phyloP scores from a whole-genome alignment of 2,113 vertebrate species.

The Grus americana region DNA sequence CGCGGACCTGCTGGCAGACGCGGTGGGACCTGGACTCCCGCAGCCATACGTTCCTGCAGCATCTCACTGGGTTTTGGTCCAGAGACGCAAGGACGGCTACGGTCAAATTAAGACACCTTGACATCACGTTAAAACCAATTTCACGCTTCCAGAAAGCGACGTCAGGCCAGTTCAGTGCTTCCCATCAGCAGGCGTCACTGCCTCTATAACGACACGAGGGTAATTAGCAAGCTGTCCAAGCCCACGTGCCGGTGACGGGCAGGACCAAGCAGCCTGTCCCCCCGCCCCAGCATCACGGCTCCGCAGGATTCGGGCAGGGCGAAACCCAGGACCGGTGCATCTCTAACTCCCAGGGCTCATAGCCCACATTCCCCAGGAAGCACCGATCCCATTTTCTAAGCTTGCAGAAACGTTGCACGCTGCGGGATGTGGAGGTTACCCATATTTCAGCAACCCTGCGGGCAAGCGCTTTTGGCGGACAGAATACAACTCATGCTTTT shows the following conservation, averaged over 20 bases:
- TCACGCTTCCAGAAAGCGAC: neutral
- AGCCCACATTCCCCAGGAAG: too few relatives aligned
- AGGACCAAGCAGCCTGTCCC: neutral
- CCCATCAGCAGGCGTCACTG: neutral
- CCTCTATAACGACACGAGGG: accelerated
- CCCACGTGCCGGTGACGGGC: accelerated
- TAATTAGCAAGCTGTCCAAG: neutral
- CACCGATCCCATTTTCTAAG: too few relatives aligned
- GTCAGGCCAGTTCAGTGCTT: neutral
- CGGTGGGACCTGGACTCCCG: accelerated
- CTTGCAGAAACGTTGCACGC: neutral
- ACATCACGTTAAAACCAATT: neutral
- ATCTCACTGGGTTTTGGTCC: accelerated
- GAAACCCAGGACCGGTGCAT: accelerated
- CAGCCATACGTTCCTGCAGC: neutral
- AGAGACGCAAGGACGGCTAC: accelerated
- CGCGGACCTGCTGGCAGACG: neutral
- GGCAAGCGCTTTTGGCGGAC: neutral
- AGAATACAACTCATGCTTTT: neutral
- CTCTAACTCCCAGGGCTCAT: neutral
- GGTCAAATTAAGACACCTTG: neutral
- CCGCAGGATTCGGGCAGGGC: neutral
- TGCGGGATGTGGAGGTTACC: neutral
- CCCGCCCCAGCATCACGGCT: accelerated
- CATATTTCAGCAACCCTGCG: accelerated